A percentile compares a stretch with the other conserved stretches of the same genome.
phyloP scores from a whole-genome alignment of 2,888 invertebrate species.

The Schrankia costaestrigalis region DNA sequence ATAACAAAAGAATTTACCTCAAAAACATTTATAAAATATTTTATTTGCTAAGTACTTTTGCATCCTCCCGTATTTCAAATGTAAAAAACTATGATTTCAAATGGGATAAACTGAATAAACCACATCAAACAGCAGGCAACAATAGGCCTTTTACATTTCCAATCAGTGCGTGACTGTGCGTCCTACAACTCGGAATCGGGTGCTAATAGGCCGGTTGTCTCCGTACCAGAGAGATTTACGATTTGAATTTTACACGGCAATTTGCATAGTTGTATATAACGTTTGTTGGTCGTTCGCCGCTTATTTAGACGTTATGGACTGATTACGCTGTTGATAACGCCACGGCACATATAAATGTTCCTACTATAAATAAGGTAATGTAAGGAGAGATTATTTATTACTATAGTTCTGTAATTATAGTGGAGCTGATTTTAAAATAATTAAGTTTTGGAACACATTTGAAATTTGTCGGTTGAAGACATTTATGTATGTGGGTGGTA shows the following conservation, averaged over 20 bases:
- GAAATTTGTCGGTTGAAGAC: too few species aligned
- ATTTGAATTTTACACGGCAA: slow-evolving; percentile 50
- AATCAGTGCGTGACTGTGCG: slow-evolving; percentile 24
- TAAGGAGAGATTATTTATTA: slow-evolving; percentile 29
- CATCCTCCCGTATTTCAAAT: too few species aligned
- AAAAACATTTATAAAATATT: too few species aligned
- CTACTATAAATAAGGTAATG: slow-evolving; percentile 40
- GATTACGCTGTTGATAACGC: slow-evolving; percentile 65
- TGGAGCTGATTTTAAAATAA: slow-evolving; percentile 2
- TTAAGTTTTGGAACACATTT: too few species aligned
- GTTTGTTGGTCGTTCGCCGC: slow-evolving; percentile 54
- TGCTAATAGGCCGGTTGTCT: slow-evolving; percentile 53
- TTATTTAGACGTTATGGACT: slow-evolving; percentile 70
- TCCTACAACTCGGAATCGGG: slow-evolving; percentile 23
- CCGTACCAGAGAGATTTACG: slow-evolving; percentile 52
- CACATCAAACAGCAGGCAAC: slow-evolving; percentile 5
- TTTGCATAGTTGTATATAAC: slow-evolving; percentile 67
- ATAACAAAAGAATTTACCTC: too few species aligned
- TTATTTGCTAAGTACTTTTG: too few species aligned
- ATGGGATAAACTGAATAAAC: too few species aligned
- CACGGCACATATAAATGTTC: slow-evolving; percentile 56
- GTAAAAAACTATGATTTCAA: too few species aligned
- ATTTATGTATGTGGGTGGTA: too few species aligned
- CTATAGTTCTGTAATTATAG: slow-evolving; percentile 8
- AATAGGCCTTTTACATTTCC: slow-evolving; percentile 27